Percentiles rank a stretch among this genome's conserved stretches.
These are phyloP conservation scores for Molothrus aeneus DNA, from an alignment of 2,797 vertebrate species.

Conservation along the genomic window DNA sequence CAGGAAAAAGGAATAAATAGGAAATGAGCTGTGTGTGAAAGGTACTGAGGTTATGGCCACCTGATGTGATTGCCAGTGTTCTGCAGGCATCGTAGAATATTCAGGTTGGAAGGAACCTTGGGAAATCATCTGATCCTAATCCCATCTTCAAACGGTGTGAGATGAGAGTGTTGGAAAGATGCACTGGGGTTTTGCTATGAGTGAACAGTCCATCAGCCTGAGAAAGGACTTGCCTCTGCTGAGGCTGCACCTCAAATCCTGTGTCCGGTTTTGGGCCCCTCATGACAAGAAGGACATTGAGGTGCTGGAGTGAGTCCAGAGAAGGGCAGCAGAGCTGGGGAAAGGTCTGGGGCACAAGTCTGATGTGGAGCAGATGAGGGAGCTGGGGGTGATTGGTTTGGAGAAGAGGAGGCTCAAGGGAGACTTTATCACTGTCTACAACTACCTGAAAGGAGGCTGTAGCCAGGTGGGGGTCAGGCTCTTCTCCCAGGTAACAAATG, in stretches of 20 bases:
- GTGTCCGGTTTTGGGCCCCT: neutral
- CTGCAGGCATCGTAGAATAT: neutral
- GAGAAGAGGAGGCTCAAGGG: neutral
- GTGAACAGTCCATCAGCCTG: neutral
- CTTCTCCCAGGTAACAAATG: neutral
- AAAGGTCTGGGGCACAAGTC: neutral
- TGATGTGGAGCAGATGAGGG: neutral
- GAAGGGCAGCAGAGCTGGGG: neutral
- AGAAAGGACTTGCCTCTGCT: neutral
- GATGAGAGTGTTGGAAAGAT: neutral
- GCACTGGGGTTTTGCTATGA: neutral
- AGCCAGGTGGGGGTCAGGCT: accelerated
- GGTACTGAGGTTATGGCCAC: neutral
- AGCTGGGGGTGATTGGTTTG: neutral
- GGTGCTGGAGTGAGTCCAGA: accelerated
- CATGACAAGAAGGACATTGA: accelerated
- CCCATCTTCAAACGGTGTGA: neutral
- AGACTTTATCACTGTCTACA: neutral
- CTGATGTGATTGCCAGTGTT: neutral
- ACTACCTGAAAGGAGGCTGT: neutral
- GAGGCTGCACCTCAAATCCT: neutral
- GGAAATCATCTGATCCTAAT: neutral
- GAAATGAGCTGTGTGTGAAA: neutral
- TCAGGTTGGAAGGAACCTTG: neutral
- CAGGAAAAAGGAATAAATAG: neutral